phyloP scores from a whole-genome alignment of 2,888 invertebrate genomes.

The Eupsilia transversa region DNA sequence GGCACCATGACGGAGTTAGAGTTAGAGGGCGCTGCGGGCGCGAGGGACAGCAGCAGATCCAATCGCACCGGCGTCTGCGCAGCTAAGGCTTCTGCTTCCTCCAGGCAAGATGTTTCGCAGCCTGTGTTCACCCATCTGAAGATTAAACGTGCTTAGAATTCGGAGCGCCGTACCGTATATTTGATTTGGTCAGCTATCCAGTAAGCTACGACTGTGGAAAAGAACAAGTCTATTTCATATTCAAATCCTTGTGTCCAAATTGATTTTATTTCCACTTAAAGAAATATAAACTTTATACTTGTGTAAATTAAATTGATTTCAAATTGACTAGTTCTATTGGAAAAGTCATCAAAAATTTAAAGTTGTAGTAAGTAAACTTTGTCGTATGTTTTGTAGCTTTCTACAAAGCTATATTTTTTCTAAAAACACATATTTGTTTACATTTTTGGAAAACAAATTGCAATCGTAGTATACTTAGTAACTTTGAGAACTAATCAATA shows the following conservation, averaged over 20 bases:
- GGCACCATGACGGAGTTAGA: constrained; percentile 94
- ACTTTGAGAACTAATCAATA: not conserved
- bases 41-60: constrained; percentile 95
- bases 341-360: not conserved
- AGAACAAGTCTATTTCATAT: not conserved
- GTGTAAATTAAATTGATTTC: not conserved
- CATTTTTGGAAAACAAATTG: not conserved
- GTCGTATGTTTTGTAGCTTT: not conserved
- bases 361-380: not conserved
- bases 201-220: not conserved
- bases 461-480: not conserved
- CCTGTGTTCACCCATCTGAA: constrained; percentile 97
- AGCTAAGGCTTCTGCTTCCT: constrained; percentile 96
- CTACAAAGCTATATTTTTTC: too few relatives aligned
- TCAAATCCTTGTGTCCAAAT: not conserved
- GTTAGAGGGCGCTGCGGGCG: constrained; percentile 94
- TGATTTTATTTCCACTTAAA: not conserved
- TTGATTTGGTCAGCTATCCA: not conserved
- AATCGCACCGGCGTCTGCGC: constrained; percentile 97
- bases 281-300: too few relatives aligned
- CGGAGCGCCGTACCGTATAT: too few relatives aligned
- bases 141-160: not conserved
- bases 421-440: not conserved
- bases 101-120: constrained; percentile 95
- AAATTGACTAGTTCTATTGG: not conserved